A percentile compares a stretch with the other conserved stretches of the same genome.
phyloP scores from a whole-genome alignment of 2,888 invertebrate genomes.

The Muschampia plurimacula region DNA sequence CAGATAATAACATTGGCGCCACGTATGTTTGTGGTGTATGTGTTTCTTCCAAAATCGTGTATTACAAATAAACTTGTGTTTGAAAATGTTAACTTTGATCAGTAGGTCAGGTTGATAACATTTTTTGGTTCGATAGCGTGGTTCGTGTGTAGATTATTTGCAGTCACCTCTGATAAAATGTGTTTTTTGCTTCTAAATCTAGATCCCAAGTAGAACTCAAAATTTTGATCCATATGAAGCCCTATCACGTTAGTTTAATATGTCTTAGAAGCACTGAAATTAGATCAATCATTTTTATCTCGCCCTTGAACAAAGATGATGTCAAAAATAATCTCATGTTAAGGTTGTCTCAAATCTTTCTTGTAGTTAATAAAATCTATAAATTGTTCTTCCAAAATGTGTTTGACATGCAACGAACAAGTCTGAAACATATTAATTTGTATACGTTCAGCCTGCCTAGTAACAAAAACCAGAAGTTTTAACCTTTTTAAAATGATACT shows the following conservation, averaged over 20 bases:
- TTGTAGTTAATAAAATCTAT: too few relatives aligned
- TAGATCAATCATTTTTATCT: neutral
- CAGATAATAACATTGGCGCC: constrained; percentile 34
- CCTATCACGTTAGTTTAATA: neutral
- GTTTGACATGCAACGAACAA: too few relatives aligned
- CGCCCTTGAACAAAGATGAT: neutral
- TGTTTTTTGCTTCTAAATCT: neutral
- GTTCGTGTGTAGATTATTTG: neutral
- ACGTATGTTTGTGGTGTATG: constrained; percentile 18
- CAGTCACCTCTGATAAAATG: constrained; percentile 1
- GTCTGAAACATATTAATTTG: neutral
- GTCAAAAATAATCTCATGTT: neutral
- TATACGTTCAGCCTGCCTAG: neutral
- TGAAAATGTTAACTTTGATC: constrained; percentile 8
- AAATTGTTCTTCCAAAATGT: too few relatives aligned
- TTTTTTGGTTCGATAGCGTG: neutral
- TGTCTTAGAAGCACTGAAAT: neutral
- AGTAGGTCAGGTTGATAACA: constrained; percentile 8
- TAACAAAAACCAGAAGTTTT: neutral
- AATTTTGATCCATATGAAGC: neutral
- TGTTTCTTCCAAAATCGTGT: constrained; percentile 18
- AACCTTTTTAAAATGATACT: neutral
- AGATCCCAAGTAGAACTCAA: neutral
- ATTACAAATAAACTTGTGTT: constrained; percentile 16
- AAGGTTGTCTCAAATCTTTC: neutral